phyloP scores from a whole-genome alignment of 2,888 invertebrate genomes.

The Crossocerus cetratus region DNA sequence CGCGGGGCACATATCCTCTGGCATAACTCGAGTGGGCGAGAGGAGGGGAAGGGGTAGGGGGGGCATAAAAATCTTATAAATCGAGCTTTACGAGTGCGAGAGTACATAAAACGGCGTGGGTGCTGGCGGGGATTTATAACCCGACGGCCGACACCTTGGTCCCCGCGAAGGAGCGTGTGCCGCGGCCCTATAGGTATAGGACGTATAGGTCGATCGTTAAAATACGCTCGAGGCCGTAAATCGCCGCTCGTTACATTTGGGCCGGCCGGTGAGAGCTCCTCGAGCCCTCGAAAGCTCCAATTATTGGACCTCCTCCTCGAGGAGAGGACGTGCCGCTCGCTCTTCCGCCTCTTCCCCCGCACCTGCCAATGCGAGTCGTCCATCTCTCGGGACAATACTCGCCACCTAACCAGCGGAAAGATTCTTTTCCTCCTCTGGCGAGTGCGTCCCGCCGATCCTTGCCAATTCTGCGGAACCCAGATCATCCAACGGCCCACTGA shows the following conservation, averaged over 20 bases:
- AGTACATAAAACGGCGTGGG: slow-evolving; percentile 34
- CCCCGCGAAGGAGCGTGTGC: slow-evolving; percentile 14
- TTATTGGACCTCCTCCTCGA: slow-evolving; percentile 43
- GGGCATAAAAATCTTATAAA: slow-evolving; percentile 17
- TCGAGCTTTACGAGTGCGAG: slow-evolving; percentile 33
- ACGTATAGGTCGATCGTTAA: slow-evolving; percentile 48
- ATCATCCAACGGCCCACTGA: too few relatives aligned
- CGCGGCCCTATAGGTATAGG: slow-evolving; percentile 29
- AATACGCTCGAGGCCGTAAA: slow-evolving; percentile 47
- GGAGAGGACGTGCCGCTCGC: slow-evolving; percentile 7
- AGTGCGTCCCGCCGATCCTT: not conserved
- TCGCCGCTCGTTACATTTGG: slow-evolving; percentile 49
- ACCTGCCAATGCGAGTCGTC: slow-evolving; percentile 23
- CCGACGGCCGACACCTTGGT: slow-evolving; percentile 28
- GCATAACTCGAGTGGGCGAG: not conserved
- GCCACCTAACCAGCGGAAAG: slow-evolving; percentile 36
- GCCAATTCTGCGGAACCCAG: not conserved
- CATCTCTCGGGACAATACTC: slow-evolving; percentile 32
- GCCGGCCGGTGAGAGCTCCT: slow-evolving; percentile 18
- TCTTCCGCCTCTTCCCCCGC: slow-evolving; percentile 7
- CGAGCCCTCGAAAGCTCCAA: slow-evolving; percentile 41
- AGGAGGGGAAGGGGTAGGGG: not conserved
- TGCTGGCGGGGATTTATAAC: slow-evolving; percentile 30
- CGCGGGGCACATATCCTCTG: not conserved
- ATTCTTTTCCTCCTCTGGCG: not conserved